phyloP scores from a whole-genome alignment of 2,888 invertebrate species.

The Tipula lateralis region DNA sequence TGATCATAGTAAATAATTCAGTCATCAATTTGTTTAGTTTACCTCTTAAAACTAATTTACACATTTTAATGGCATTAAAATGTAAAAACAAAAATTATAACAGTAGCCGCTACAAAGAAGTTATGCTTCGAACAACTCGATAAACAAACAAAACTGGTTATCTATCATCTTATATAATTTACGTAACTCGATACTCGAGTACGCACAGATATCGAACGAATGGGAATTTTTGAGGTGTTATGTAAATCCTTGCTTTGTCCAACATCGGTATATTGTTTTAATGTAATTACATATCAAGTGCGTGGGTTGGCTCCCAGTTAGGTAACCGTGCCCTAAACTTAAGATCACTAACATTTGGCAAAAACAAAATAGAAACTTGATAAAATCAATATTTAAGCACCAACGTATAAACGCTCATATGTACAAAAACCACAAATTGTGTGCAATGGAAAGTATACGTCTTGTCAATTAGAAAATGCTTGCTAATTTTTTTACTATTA shows the following conservation, averaged over 20 bases:
- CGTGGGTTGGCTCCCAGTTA: background rate
- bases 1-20: slow-evolving; percentile 11
- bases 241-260: background rate
- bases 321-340: background rate
- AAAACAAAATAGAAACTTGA: background rate
- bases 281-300: background rate
- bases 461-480: slow-evolving; percentile 1
- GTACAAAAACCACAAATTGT: background rate
- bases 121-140: background rate
- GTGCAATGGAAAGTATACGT: background rate
- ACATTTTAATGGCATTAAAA: background rate
- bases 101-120: background rate
- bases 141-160: background rate
- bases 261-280: background rate
- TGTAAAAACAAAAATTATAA: slow-evolving; percentile 12
- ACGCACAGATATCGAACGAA: background rate
- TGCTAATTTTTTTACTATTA: background rate
- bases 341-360: background rate
- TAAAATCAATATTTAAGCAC: background rate
- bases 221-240: background rate
- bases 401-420: background rate
- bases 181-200: background rate
- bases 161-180: background rate
- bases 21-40: background rate
- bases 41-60: background rate